Evolutionary conservation across 2,888 invertebrate species (phyloP).

Genomic region (Elysia crispata): DNA sequence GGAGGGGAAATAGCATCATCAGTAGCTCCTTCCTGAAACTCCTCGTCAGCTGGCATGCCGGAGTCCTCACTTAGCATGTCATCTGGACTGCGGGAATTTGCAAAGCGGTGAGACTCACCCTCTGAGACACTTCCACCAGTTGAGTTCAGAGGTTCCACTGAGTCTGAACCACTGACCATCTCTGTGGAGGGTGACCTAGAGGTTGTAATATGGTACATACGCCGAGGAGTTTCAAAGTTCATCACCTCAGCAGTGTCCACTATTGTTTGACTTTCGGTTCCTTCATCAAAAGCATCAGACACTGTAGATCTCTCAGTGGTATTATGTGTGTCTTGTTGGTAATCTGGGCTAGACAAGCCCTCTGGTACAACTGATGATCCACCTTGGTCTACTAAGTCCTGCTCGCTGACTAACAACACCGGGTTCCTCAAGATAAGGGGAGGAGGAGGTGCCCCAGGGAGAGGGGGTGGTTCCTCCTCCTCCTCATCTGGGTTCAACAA

Average conservation of each 20-base stretch:
- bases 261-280: background rate
- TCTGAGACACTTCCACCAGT: background rate
- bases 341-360: background rate
- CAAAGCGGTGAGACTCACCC: background rate
- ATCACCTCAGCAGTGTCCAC: background rate
- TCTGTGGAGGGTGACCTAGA: background rate
- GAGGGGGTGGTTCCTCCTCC: constrained; percentile 48
- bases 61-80: constrained; percentile 34
- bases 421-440: constrained; percentile 29
- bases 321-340: background rate
- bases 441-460: constrained; percentile 50
- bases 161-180: constrained; percentile 22
- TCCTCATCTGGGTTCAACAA: too few species aligned
- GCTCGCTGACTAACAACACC: constrained; percentile 25
- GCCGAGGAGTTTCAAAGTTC: background rate
- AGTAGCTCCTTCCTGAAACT: constrained; percentile 14
- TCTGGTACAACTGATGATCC: background rate
- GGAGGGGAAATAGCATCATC: constrained; percentile 30
- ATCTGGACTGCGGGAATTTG: background rate
- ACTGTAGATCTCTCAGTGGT: background rate
- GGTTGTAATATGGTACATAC: background rate
- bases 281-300: background rate
- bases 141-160: constrained; percentile 18
- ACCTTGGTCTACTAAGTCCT: constrained; percentile 27
- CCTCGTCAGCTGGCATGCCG: constrained; percentile 27